phyloP scores from a whole-genome alignment of 1,140 invertebrate genomes.

The Drosophila tani region DNA sequence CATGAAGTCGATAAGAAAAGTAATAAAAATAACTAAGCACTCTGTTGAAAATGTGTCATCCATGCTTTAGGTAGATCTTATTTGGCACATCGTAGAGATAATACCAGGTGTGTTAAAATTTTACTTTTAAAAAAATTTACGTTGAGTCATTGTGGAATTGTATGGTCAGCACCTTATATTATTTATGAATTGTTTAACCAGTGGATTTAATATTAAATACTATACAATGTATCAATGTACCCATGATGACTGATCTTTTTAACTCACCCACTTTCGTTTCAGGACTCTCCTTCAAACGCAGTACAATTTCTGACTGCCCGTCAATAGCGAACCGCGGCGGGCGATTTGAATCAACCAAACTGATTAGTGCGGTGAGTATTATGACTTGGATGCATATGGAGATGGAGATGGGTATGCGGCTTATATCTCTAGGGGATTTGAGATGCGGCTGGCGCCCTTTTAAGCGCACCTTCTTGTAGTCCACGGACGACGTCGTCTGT shows the following conservation, averaged over 20 bases:
- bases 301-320: constrained; percentile 94
- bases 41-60: background rate
- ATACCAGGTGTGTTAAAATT: background rate
- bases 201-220: too few species aligned
- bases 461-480: constrained; percentile 78
- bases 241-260: background rate
- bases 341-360: constrained; percentile 86
- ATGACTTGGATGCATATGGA: constrained; percentile 25
- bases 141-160: background rate
- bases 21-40: background rate
- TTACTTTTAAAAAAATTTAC: too few species aligned
- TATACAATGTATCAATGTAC: background rate
- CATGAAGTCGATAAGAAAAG: background rate
- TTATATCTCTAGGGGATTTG: constrained; percentile 17
- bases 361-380: constrained; percentile 52
- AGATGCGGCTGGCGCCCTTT: constrained; percentile 27
- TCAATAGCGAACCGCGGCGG: constrained; percentile 94
- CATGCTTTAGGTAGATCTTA: background rate
- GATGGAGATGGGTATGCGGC: constrained; percentile 1
- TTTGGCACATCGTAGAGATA: background rate
- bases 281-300: constrained; percentile 93
- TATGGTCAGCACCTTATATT: too few species aligned
- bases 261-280: constrained; percentile 93
- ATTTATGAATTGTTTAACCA: background rate
- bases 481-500: constrained; percentile 24